A percentile compares a stretch with the other conserved stretches of the same genome.
These are phyloP conservation scores for Patella pellucida DNA, from an alignment of 2,888 invertebrate genomes.

Conservation along the genomic window DNA sequence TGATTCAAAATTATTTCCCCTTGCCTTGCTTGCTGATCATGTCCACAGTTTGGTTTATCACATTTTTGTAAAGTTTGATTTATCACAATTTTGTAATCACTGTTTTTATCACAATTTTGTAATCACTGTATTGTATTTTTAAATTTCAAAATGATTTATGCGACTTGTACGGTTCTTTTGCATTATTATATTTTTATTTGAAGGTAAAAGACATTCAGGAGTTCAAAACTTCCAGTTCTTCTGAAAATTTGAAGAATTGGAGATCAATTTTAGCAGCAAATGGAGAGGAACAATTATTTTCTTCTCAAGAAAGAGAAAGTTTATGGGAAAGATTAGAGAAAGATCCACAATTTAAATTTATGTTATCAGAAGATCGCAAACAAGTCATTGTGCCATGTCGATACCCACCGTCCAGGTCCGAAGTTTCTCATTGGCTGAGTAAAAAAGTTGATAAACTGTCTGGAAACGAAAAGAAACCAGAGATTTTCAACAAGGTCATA, in stretches of 20 bases:
- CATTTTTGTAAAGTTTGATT: no score
- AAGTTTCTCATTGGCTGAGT: conserved; percentile 44
- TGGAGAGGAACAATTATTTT: conserved; percentile 33
- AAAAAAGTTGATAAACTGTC: background rate
- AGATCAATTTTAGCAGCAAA: conserved; percentile 41
- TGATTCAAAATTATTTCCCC: no score
- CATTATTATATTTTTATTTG: conserved; percentile 19
- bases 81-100: no score
- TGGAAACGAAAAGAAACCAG: background rate
- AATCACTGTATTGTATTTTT: no score
- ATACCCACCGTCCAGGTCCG: conserved; percentile 43
- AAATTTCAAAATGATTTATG: no score
- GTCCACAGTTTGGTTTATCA: no score
- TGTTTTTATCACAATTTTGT: no score
- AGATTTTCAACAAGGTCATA: background rate
- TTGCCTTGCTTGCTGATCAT: no score
- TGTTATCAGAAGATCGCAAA: conserved; percentile 46
- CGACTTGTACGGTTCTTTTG: no score
- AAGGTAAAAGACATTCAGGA: conserved; percentile 51
- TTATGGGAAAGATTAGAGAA: conserved; percentile 44
- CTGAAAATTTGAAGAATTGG: conserved; percentile 43
- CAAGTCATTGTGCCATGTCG: conserved; percentile 55
- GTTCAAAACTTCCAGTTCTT: conserved; percentile 36
- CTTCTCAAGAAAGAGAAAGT: conserved; percentile 38
- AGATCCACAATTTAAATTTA: conserved; percentile 49